Conservation (phyloP, 2,797 vertebrate genomes). For the Crax fasciolata region DNA sequence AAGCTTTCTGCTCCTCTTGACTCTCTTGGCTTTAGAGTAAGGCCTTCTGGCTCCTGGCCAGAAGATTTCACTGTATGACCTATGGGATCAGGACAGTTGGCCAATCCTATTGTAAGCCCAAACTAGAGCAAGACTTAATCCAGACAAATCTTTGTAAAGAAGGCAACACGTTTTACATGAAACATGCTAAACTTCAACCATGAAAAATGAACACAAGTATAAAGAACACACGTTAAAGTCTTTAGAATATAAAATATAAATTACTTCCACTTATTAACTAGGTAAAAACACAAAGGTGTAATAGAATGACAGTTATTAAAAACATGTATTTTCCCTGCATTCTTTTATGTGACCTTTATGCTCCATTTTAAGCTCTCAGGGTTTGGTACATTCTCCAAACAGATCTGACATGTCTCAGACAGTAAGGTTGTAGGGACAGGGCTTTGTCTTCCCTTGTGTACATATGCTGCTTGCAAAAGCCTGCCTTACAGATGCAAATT, state of each 20-base stretch:
- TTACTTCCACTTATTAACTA: neutral
- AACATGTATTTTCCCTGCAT: neutral
- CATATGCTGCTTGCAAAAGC: neutral
- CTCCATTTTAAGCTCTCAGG: neutral
- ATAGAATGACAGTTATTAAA: neutral
- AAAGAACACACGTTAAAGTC: neutral
- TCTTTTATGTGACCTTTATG: neutral
- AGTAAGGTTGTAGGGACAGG: neutral
- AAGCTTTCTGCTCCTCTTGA: neutral
- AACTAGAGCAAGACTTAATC: neutral
- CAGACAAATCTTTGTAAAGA: neutral
- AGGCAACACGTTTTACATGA: neutral
- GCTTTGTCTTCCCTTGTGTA: neutral
- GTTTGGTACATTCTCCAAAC: neutral
- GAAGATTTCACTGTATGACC: neutral
- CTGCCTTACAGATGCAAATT: conserved; percentile 31
- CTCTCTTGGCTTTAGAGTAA: accelerated
- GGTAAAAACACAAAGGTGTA: neutral
- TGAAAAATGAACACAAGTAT: neutral
- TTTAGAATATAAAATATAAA: neutral
- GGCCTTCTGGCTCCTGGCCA: neutral
- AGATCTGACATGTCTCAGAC: neutral
- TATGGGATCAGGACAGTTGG: accelerated
- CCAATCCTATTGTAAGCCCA: neutral
- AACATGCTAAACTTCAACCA: neutral